Conservation (phyloP, 1,140 invertebrate genomes). For the Rhopalosiphum padi region DNA sequence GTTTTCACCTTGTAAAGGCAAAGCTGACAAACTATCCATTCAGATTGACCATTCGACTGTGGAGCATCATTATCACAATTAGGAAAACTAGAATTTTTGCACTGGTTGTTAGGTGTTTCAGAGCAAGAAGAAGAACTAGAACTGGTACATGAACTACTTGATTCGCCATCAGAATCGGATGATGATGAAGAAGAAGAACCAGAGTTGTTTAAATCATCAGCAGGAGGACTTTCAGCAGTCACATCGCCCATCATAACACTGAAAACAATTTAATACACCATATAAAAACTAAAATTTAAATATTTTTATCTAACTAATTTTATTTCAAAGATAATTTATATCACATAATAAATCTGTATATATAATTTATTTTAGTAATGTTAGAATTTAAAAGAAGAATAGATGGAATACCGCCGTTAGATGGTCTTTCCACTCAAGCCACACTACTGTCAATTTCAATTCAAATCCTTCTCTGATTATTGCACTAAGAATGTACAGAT, state of each 20-base stretch:
- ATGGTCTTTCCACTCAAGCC: too few relatives aligned
- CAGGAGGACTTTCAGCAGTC: constrained; percentile 41
- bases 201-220: constrained; percentile 48
- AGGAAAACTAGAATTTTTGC: background rate
- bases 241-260: constrained; percentile 49
- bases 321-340: too few relatives aligned
- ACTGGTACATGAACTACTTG: constrained; percentile 49
- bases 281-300: background rate
- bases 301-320: background rate
- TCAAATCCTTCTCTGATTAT: too few relatives aligned
- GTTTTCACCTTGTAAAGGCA: constrained; percentile 44
- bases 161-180: constrained; percentile 50
- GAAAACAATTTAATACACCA: background rate
- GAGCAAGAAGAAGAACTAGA: constrained; percentile 50
- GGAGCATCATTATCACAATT: background rate
- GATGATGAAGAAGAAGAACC: constrained; percentile 48
- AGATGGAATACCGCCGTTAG: too few relatives aligned
- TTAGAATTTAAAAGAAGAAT: too few relatives aligned
- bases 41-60: constrained; percentile 26
- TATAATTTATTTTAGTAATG: too few relatives aligned
- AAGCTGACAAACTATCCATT: constrained; percentile 46
- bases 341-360: too few relatives aligned
- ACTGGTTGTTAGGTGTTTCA: constrained; percentile 20
- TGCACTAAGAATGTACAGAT: too few relatives aligned
- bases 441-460: too few relatives aligned